phyloP scores from a whole-genome alignment of 2,888 invertebrate genomes.

The Dicycla oo region DNA sequence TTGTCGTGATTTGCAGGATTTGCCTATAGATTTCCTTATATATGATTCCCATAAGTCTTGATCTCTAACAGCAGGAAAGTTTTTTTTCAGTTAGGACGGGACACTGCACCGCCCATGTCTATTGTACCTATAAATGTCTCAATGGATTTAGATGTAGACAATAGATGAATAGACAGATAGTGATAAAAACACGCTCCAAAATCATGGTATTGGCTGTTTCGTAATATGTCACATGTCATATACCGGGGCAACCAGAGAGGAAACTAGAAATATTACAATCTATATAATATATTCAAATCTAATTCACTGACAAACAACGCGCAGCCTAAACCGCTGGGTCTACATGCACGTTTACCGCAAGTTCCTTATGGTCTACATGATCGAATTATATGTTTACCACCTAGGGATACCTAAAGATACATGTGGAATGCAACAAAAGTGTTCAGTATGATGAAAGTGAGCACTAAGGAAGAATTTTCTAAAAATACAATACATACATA shows the following conservation, averaged over 20 bases:
- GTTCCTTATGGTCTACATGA: too few relatives aligned
- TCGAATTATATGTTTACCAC: too few relatives aligned
- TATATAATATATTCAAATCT: not conserved
- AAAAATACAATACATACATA: too few relatives aligned
- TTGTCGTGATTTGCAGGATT: not conserved
- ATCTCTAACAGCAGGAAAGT: not conserved
- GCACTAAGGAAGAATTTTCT: too few relatives aligned
- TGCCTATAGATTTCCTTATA: not conserved
- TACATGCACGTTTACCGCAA: too few relatives aligned
- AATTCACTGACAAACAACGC: not conserved
- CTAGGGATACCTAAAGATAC: too few relatives aligned
- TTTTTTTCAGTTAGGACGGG: not conserved
- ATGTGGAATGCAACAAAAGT: too few relatives aligned
- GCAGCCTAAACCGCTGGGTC: not conserved
- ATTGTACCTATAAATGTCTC: not conserved
- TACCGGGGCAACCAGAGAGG: too few relatives aligned
- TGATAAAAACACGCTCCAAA: not conserved
- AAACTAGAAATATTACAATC: conserved; percentile 11
- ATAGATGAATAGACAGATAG: too few relatives aligned
- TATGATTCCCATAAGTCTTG: not conserved
- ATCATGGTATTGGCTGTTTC: not conserved
- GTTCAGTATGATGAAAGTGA: not conserved
- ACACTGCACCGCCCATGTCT: too few relatives aligned
- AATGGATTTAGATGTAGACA: not conserved
- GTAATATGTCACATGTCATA: not conserved